These are phyloP conservation scores for Lerema accius DNA, from an alignment of 1,140 invertebrate species.

Conservation along the genomic window DNA sequence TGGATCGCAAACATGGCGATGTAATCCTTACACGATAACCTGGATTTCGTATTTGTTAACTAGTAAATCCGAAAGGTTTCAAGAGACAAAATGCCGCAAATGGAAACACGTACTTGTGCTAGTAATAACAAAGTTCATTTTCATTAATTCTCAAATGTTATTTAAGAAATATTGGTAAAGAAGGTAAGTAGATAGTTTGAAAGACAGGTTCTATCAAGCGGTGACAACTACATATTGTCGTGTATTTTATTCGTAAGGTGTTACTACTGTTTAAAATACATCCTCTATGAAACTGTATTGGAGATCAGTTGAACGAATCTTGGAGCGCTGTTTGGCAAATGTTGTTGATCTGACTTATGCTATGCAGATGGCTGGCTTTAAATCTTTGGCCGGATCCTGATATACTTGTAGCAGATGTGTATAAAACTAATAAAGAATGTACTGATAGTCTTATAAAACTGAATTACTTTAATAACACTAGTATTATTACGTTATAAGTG, in stretches of 20 bases:
- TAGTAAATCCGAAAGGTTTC: background rate
- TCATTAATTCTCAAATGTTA: background rate
- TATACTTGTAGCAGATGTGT: background rate
- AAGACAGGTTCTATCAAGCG: slow-evolving; percentile 78
- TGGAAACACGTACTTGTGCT: slow-evolving; percentile 9
- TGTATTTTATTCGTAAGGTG: slow-evolving; percentile 72
- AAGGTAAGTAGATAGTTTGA: slow-evolving; percentile 69
- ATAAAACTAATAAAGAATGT: too few species aligned
- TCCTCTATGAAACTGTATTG: slow-evolving; percentile 55
- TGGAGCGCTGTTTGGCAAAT: slow-evolving; percentile 39
- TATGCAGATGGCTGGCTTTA: slow-evolving; percentile 17
- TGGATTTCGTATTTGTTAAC: slow-evolving; percentile 17
- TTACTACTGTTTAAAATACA: slow-evolving; percentile 68
- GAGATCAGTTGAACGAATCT: slow-evolving; percentile 38
- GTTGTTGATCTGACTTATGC: slow-evolving; percentile 42
- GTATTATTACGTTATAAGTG: too few species aligned
- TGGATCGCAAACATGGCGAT: slow-evolving; percentile 8
- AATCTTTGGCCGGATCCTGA: background rate
- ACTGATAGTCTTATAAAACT: too few species aligned
- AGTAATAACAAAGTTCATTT: slow-evolving; percentile 36
- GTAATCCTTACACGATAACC: background rate
- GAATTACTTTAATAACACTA: too few species aligned
- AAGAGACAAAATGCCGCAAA: background rate
- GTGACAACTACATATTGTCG: slow-evolving; percentile 79
- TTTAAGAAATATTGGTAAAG: slow-evolving; percentile 27